These are phyloP conservation scores for Eclectus roratus DNA, from an alignment of 2,113 vertebrate species.

Conservation along the genomic window DNA sequence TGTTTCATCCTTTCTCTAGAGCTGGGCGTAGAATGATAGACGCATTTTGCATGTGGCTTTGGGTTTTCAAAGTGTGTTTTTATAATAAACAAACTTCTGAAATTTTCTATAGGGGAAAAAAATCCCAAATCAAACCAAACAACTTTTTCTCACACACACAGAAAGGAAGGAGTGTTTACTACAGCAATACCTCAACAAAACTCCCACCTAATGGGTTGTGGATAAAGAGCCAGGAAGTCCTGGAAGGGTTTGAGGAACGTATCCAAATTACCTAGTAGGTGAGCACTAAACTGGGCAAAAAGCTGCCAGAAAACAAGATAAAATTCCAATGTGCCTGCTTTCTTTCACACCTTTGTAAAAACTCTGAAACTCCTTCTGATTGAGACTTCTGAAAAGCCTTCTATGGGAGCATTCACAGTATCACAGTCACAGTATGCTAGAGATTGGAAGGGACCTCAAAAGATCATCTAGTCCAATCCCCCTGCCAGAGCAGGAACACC, in stretches of 20 bases:
- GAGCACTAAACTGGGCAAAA: not conserved
- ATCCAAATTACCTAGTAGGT: not conserved
- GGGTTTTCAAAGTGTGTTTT: not conserved
- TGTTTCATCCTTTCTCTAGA: not conserved
- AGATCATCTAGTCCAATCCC: too few relatives aligned
- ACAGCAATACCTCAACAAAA: not conserved
- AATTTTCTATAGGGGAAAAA: not conserved
- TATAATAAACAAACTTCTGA: not conserved
- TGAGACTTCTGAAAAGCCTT: not conserved
- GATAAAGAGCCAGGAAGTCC: not conserved
- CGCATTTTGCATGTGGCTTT: not conserved
- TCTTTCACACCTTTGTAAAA: not conserved
- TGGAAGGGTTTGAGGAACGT: not conserved
- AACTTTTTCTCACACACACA: not conserved
- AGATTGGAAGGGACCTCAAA: too few relatives aligned
- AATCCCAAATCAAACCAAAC: rapidly evolving
- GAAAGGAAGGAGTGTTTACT: not conserved
- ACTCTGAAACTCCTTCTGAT: not conserved
- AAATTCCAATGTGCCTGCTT: not conserved
- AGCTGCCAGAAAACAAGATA: not conserved
- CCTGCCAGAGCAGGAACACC: too few relatives aligned
- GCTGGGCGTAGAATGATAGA: not conserved
- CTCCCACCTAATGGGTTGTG: not conserved
- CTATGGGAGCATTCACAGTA: not conserved
- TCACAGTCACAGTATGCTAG: too few relatives aligned